Percentiles rank a stretch among this genome's conserved stretches.
phyloP scores from a whole-genome alignment of 2,797 vertebrate genomes.

The Chelon labrosus region DNA sequence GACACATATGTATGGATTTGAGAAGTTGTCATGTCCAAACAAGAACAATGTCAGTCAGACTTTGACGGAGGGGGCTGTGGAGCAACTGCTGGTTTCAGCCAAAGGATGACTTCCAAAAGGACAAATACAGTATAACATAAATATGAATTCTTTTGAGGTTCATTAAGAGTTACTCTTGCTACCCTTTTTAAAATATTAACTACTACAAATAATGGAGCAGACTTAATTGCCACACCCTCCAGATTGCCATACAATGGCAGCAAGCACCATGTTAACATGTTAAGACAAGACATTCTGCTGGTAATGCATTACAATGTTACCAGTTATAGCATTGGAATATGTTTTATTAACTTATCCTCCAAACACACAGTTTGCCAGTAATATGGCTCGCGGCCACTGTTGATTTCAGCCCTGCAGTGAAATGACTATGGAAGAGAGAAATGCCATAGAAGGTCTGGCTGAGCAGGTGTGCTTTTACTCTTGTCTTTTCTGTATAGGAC shows the following conservation, averaged over 20 bases:
- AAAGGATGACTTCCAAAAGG: too few relatives aligned
- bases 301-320: conserved; percentile 4
- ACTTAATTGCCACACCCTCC: neutral
- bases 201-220: neutral
- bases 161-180: too few relatives aligned
- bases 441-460: conserved; percentile 46
- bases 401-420: conserved; percentile 44
- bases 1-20: too few relatives aligned
- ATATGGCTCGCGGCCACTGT: conserved; percentile 42
- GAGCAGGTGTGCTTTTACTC: conserved; percentile 79
- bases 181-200: neutral
- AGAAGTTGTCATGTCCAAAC: too few relatives aligned
- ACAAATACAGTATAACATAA: too few relatives aligned
- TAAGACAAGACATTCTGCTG: neutral
- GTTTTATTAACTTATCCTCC: conserved; percentile 32
- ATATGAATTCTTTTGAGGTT: too few relatives aligned
- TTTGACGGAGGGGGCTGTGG: too few relatives aligned
- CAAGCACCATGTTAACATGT: neutral
- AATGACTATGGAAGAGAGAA: conserved; percentile 46
- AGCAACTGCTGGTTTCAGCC: too few relatives aligned
- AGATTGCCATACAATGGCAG: neutral
- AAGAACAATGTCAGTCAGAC: too few relatives aligned
- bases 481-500: conserved; percentile 83
- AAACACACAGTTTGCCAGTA: conserved; percentile 47
- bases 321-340: neutral